These are phyloP conservation scores for Xiphophorus hellerii DNA, from an alignment of 2,113 vertebrate species.

Conservation along the genomic window DNA sequence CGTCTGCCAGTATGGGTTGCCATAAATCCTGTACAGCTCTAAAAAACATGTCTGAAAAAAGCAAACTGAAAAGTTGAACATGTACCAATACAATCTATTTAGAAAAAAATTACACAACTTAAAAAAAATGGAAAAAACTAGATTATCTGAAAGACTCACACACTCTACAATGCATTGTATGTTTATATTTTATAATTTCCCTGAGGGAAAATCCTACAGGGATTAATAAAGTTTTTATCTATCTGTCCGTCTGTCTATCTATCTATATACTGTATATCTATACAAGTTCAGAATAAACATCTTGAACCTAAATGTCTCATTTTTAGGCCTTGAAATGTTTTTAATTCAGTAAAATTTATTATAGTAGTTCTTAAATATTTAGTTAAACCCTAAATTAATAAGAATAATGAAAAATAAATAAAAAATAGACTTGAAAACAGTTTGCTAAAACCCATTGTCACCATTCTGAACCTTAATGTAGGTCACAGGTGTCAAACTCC, in stretches of 20 bases:
- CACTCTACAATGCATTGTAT: too few species aligned
- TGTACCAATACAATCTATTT: not conserved
- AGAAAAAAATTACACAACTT: not conserved
- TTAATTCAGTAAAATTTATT: not conserved
- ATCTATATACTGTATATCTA: too few species aligned
- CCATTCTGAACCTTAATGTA: not conserved
- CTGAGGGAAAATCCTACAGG: too few species aligned
- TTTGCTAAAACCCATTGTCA: not conserved
- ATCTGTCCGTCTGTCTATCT: too few species aligned
- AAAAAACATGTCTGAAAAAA: not conserved
- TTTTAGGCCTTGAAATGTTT: not conserved
- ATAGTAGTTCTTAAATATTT: not conserved
- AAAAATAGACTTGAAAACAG: not conserved
- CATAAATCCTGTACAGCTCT: conserved; percentile 20
- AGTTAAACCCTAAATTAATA: not conserved
- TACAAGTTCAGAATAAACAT: too few species aligned
- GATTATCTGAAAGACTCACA: too few species aligned
- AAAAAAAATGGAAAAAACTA: not conserved
- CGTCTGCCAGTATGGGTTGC: conserved; percentile 16
- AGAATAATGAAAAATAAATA: too few species aligned
- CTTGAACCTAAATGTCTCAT: not conserved
- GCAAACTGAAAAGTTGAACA: not conserved
- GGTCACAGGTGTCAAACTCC: too few species aligned
- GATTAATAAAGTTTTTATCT: too few species aligned
- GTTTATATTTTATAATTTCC: too few species aligned